phyloP scores from a whole-genome alignment of 2,113 vertebrate genomes.

The Benthochromis sp. region DNA sequence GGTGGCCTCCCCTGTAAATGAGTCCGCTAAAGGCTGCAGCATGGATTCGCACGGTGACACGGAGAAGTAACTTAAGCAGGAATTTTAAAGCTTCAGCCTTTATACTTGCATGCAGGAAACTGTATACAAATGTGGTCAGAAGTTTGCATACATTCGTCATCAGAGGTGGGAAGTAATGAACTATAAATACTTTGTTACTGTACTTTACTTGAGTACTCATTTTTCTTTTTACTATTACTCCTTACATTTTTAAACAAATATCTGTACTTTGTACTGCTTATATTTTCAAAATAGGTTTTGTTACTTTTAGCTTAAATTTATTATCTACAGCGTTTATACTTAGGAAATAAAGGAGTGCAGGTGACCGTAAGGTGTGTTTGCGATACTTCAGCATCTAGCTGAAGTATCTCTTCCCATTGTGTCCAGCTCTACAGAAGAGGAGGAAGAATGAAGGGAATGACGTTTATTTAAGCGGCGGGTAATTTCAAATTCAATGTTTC shows the following conservation, averaged over 20 bases:
- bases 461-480: neutral
- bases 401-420: neutral
- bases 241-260: neutral
- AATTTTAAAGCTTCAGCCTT: neutral
- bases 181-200: neutral
- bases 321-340: neutral
- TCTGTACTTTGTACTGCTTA: neutral
- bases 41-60: neutral
- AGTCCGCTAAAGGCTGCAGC: neutral
- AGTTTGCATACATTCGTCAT: neutral
- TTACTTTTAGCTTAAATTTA: neutral
- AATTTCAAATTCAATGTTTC: neutral
- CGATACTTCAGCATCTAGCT: neutral
- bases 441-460: neutral
- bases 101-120: neutral
- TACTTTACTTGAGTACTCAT: neutral
- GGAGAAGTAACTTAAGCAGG: neutral
- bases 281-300: rapidly evolving
- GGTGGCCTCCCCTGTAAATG: slow-evolving; percentile 6
- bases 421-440: neutral
- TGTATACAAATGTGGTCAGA: neutral
- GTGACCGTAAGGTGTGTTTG: neutral
- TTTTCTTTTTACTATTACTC: neutral
- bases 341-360: neutral
- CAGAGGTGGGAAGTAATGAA: neutral